Evolutionary conservation across 2,797 vertebrate species (phyloP).

Genomic region (Brachyalestes nurse): DNA sequence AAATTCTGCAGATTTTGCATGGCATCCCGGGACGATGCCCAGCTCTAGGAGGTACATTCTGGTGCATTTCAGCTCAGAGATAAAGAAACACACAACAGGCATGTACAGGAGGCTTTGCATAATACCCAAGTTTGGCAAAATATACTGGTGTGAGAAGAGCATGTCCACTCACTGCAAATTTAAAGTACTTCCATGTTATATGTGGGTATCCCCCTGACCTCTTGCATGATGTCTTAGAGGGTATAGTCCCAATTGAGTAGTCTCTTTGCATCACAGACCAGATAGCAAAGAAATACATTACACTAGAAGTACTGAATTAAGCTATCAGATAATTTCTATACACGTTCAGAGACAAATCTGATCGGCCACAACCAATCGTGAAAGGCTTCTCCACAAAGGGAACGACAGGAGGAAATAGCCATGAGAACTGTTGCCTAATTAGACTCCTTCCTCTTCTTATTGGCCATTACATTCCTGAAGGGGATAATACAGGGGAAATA

Average conservation of each 20-base stretch:
- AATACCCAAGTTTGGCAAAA: too few relatives aligned
- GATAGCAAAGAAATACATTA: slow-evolving; percentile 18
- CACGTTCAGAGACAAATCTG: not conserved
- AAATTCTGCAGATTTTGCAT: slow-evolving; percentile 6
- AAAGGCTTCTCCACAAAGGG: not conserved
- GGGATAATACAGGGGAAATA: slow-evolving; percentile 22
- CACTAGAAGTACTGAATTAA: not conserved
- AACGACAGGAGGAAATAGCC: not conserved
- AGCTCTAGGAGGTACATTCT: slow-evolving; percentile 2
- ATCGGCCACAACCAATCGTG: not conserved
- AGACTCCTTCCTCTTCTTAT: not conserved
- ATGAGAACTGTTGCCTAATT: not conserved
- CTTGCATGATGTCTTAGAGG: slow-evolving; percentile 38
- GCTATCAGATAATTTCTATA: not conserved
- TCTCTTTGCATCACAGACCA: slow-evolving; percentile 24
- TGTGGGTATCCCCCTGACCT: slow-evolving; percentile 38
- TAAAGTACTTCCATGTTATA: slow-evolving; percentile 46
- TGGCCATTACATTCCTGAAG: not conserved
- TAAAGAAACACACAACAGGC: not conserved
- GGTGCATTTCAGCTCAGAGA: slow-evolving; percentile 4
- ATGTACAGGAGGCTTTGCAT: not conserved
- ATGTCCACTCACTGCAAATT: not conserved
- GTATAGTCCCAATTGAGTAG: slow-evolving; percentile 36
- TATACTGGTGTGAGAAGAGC: not conserved
- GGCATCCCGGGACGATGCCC: not conserved